Base-by-base conservation (phyloP, 2,113 vertebrate species). In the Clarias batrachus region DNA sequence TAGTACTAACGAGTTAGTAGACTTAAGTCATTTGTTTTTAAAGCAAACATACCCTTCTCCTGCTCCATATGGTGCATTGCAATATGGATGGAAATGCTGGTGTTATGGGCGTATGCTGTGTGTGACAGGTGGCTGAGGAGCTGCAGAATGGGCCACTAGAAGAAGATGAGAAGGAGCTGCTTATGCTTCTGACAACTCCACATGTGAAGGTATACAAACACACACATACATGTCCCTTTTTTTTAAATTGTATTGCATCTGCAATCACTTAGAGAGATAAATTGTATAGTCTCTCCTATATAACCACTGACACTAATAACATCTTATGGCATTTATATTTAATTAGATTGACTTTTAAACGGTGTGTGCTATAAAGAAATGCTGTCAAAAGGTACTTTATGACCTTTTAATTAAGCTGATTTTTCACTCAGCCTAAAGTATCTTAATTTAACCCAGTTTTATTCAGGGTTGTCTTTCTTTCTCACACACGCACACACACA, bases 121-220 rank as follows among this genome's bases (percentile, higher is more conserved):
- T 27, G 48, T 74, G 59, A 14, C 92, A 98, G 97, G 94, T 99
- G 87, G 95, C 96, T 82, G 97, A 99, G 86, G 97, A 98, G 89
- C 92, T 99, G 88, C 97, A 98, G 94, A 96, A 93, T 0, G 92
- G 96, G 68, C 92, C 94, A 0, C 93, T 96, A 91, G 96, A 95
- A 87, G 92, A 93, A 0, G 97, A 98, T 0, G 96, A 97, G 90
- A 95, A 93, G 87, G 97, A 99, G 80, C 94, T 99, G 57, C 93
- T 97, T 11, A 95, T 95, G 88, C 93, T 99, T 91, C 93, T 99
- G 90, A 96, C 95, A 86, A 95, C 96, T 70, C 97, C 97, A 68
- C 97, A 99, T 92, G 93, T 99, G 85, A 97, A 96, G 97, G 97
- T 98, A 95, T 37, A 62, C 7, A 70, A 23, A 65, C 17, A 84